A percentile compares a stretch with the other conserved stretches of the same genome.
Conservation (phyloP, 2,113 vertebrate species). For the Aphyosemion australe region DNA sequence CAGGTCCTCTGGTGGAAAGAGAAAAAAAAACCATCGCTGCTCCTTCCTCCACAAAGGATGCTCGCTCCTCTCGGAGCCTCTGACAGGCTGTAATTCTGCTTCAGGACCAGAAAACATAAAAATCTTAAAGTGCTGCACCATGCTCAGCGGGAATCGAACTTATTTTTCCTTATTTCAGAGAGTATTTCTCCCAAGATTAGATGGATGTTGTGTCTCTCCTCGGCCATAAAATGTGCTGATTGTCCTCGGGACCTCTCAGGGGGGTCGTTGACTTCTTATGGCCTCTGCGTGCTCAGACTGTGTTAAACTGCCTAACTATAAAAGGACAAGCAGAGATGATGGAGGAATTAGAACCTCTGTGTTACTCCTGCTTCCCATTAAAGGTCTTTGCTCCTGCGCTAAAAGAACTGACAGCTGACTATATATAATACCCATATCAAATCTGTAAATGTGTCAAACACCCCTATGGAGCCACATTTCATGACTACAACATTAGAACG, state of each 20-base stretch:
- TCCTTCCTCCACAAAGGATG: conserved; percentile 19
- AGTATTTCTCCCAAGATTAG: conserved; percentile 29
- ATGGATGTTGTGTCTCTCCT: conserved; percentile 24
- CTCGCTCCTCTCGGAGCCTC: conserved; percentile 28
- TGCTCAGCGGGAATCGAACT: conserved; percentile 20
- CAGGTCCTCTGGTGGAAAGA: conserved; percentile 9
- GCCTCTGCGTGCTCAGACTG: conserved; percentile 28
- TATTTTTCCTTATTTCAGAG: conserved; percentile 12
- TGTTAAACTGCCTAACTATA: conserved; percentile 45
- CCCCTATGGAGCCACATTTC: conserved; percentile 11
- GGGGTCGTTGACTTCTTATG: conserved; percentile 45
- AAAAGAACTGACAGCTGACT: background rate
- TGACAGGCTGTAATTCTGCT: conserved; percentile 64
- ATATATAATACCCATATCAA: conserved; percentile 19
- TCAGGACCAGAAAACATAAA: conserved; percentile 6
- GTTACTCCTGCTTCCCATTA: conserved; percentile 43
- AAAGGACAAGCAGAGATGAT: conserved; percentile 44
- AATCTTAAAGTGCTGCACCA: conserved; percentile 23
- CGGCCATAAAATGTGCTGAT: conserved; percentile 31
- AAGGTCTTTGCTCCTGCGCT: conserved; percentile 20
- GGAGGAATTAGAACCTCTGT: conserved; percentile 39
- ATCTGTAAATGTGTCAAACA: conserved; percentile 40
- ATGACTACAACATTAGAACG: conserved; percentile 5
- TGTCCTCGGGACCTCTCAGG: conserved; percentile 49
- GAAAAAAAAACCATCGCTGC: conserved; percentile 20